Percentiles rank a stretch among this genome's conserved stretches.
Conservation (phyloP, 2,888 invertebrate species). For the Oscheius onirici region DNA sequence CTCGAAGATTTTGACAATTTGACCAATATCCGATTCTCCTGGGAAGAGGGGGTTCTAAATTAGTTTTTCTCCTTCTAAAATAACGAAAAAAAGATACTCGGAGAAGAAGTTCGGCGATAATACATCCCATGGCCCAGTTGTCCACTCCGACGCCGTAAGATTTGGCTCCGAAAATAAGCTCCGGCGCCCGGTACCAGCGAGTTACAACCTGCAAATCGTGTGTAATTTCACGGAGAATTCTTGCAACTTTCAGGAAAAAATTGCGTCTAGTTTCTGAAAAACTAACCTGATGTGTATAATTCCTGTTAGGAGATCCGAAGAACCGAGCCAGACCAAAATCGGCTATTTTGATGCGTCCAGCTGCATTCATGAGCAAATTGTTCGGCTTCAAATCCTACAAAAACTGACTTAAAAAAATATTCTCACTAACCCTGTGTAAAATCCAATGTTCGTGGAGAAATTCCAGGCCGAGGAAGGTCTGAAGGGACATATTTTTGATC, state of each 20-base stretch:
- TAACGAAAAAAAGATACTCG: conserved; percentile 69
- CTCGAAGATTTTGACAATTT: conserved; percentile 91
- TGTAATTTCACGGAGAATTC: not conserved
- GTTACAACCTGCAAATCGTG: conserved; percentile 62
- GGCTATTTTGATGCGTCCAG: conserved; percentile 93
- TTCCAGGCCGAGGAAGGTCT: conserved; percentile 92
- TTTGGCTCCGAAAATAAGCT: conserved; percentile 91
- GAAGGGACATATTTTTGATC: conserved; percentile 93
- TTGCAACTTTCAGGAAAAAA: too few species aligned
- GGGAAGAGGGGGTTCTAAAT: conserved; percentile 86
- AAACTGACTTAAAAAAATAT: not conserved
- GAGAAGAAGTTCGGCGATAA: conserved; percentile 86
- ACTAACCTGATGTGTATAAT: conserved; percentile 86
- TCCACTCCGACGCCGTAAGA: conserved; percentile 97
- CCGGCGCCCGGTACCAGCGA: conserved; percentile 77
- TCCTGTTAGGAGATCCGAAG: conserved; percentile 92
- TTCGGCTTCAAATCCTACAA: conserved; percentile 92
- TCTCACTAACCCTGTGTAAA: conserved; percentile 81
- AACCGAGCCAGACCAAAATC: conserved; percentile 98
- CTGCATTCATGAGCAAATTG: conserved; percentile 90
- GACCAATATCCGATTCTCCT: conserved; percentile 96
- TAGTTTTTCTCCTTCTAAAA: not conserved
- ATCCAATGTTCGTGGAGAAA: conserved; percentile 96
- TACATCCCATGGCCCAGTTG: conserved; percentile 99
- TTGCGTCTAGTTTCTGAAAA: too few species aligned